Conservation (phyloP, 2,888 invertebrate genomes). For the Clistopyga incitator region DNA sequence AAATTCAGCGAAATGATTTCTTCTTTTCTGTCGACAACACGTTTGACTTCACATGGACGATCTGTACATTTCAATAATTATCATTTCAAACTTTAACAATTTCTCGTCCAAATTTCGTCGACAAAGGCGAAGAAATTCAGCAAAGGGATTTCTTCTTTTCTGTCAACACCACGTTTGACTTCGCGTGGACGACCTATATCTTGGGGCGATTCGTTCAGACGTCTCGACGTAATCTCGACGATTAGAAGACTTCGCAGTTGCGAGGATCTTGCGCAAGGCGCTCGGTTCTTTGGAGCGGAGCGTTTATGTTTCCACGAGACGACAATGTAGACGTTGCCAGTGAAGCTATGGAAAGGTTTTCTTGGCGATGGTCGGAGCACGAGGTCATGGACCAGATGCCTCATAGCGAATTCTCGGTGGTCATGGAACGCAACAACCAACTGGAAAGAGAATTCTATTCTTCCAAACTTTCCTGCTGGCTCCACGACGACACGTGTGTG, state of each 20-base stretch:
- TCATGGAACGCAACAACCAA: neutral
- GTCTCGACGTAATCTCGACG: conserved; percentile 31
- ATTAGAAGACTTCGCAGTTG: conserved; percentile 4
- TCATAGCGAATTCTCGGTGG: conserved; percentile 16
- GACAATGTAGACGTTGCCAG: neutral
- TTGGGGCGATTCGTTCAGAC: conserved; percentile 64
- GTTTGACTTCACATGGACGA: too few species aligned
- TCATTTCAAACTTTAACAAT: too few species aligned
- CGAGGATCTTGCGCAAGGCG: neutral
- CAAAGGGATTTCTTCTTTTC: conserved; percentile 9
- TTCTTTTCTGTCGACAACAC: too few species aligned
- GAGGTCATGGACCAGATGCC: neutral
- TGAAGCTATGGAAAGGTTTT: neutral
- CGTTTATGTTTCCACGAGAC: conserved; percentile 2
- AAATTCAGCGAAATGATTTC: too few species aligned
- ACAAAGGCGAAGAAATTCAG: neutral
- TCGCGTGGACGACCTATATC: conserved; percentile 68
- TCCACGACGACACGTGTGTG: neutral
- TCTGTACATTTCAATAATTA: too few species aligned
- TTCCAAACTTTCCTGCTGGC: conserved; percentile 14
- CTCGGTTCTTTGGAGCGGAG: neutral
- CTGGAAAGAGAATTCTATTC: conserved; percentile 30
- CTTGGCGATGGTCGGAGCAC: conserved; percentile 11
- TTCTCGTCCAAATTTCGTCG: neutral
- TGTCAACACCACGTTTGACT: neutral